Percentiles rank a stretch among this genome's conserved stretches.
Conservation (phyloP, 2,888 invertebrate genomes). For the Gortyna flavago region DNA sequence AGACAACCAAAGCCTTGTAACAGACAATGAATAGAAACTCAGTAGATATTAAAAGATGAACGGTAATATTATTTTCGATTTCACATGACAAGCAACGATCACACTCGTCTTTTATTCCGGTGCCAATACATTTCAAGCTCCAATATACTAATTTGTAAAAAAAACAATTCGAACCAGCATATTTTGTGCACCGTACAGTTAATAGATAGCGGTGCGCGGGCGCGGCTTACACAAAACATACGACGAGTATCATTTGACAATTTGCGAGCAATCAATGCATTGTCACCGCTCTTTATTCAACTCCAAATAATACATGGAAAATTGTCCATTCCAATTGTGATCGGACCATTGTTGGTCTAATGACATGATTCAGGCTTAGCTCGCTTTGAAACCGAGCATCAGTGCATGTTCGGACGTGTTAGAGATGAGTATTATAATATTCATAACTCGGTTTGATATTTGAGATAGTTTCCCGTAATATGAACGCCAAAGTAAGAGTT, state of each 20-base stretch:
- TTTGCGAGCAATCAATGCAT: slow-evolving; percentile 90
- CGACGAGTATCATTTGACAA: slow-evolving; percentile 89
- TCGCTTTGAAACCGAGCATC: slow-evolving; percentile 82
- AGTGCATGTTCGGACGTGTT: slow-evolving; percentile 80
- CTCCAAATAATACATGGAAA: slow-evolving; percentile 89
- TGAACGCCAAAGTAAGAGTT: slow-evolving; percentile 21
- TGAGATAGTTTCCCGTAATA: slow-evolving; percentile 40
- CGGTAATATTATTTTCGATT: slow-evolving; percentile 18
- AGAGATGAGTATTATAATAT: slow-evolving; percentile 70
- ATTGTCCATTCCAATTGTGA: slow-evolving; percentile 88
- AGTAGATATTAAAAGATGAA: background rate
- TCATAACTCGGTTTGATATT: slow-evolving; percentile 37
- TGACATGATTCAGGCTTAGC: slow-evolving; percentile 87
- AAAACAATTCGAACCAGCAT: slow-evolving; percentile 41
- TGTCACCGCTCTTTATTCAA: slow-evolving; percentile 90
- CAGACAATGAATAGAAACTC: background rate
- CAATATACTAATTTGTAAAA: slow-evolving; percentile 36
- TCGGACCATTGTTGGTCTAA: slow-evolving; percentile 86
- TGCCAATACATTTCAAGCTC: slow-evolving; percentile 26
- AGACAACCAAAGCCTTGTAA: background rate
- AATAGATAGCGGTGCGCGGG: slow-evolving; percentile 81
- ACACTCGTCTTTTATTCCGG: slow-evolving; percentile 19
- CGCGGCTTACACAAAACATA: slow-evolving; percentile 88
- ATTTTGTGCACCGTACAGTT: slow-evolving; percentile 71
- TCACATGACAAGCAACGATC: background rate